phyloP scores from a whole-genome alignment of 2,888 invertebrate genomes.

The Acleris literana region DNA sequence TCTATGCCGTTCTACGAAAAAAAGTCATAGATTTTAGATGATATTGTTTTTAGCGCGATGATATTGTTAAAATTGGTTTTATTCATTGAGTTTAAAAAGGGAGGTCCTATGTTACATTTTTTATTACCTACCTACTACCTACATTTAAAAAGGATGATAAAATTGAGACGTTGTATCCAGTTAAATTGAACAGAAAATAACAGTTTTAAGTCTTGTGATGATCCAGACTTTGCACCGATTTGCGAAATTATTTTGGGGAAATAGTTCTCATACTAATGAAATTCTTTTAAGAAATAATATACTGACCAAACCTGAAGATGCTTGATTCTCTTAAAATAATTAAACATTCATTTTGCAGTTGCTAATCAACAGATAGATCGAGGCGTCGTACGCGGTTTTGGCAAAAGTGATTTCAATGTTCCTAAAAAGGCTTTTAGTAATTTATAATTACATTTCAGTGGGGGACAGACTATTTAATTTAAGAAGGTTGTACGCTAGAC shows the following conservation, averaged over 20 bases:
- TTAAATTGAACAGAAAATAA: no score
- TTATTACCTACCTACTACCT: no score
- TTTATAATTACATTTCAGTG: constrained; percentile 12
- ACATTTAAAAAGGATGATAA: no score
- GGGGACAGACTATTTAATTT: constrained; percentile 8
- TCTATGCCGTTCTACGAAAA: constrained; percentile 8
- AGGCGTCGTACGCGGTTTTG: constrained; percentile 2
- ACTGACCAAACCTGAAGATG: neutral
- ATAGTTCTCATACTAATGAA: no score
- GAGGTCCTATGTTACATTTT: no score
- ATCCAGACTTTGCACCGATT: no score
- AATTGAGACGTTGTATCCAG: no score
- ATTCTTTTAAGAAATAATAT: neutral
- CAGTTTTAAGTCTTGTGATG: no score
- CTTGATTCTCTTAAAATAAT: constrained; percentile 18
- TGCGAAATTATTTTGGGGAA: no score
- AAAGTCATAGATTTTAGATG: constrained; percentile 8
- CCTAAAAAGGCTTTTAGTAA: neutral
- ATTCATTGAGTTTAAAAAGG: no score
- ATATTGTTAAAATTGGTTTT: no score
- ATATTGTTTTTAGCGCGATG: neutral
- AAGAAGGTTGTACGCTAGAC: neutral
- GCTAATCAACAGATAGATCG: constrained; percentile 3
- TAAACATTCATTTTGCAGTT: constrained; percentile 25
- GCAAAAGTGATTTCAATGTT: neutral